Evolutionary conservation across 2,888 invertebrate genomes (phyloP), one percentile per base, ranked within the genome.

Genomic region (Cerastis leucographa): DNA sequence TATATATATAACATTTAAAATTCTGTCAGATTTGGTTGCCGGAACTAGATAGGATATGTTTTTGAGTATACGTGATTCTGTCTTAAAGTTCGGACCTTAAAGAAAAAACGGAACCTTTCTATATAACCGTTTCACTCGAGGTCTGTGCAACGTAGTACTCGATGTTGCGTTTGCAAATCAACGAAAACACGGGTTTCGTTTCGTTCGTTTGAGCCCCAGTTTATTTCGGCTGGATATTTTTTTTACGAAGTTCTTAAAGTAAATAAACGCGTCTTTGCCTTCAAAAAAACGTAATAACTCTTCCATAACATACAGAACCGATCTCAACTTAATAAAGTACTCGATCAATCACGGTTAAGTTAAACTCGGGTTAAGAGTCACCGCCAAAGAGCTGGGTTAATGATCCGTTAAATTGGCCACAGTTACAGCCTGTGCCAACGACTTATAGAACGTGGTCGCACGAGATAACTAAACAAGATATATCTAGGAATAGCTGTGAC

Each of bases 371-470:
- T 56, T 66, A n/a, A 66, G 49, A 79, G 79, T 64, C 40, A 25
- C 59, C 42, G 40, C 67, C 46, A 71, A 69, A 75, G 80, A 73
- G 59, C 71, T 14, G 9, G 49, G 64, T 25, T 79, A 82, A 82
- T 80, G 82, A 84, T 6, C 71, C 82, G 84, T 49, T 56, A 82
- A 82, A 82, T 79, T 80, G 67, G 68, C 49, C 22, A 46, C 71
- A 66, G 64, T 83, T 54, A 40, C 40, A 56, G 29, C 19, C 44
- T 54, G 49, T 56, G 54, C 46, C 25, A 54, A 25, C 40, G 25
- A 35, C 19, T 14, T 35, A 9, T 54, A 51, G 56, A 66, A 51
- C 2, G 56, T 9, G 80, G 61, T 81, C 19, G 22, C 46, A 29
- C 12, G 12, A 29, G 6, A 49, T 29, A 22, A 12, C 69, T 44